These are phyloP conservation scores for Brachypteracias leptosomus DNA, from an alignment of 2,113 vertebrate species.

Conservation along the genomic window DNA sequence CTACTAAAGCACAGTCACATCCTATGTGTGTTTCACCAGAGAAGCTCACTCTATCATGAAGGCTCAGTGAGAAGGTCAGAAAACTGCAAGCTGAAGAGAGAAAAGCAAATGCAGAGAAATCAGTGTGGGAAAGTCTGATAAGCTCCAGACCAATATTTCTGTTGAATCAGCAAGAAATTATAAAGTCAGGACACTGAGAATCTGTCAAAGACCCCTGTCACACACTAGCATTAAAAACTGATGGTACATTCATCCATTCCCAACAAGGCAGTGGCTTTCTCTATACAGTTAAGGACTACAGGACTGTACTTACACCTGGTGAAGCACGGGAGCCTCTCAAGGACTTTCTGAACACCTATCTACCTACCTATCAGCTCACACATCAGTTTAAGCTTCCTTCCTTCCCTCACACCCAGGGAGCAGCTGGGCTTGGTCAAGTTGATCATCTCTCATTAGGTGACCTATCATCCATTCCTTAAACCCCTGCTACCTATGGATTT, in stretches of 20 bases:
- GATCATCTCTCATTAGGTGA: fast-evolving
- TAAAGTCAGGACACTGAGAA: not conserved
- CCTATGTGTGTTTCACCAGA: not conserved
- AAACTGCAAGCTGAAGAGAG: not conserved
- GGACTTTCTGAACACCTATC: not conserved
- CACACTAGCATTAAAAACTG: not conserved
- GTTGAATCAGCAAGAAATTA: not conserved
- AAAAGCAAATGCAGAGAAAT: not conserved
- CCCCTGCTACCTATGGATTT: not conserved
- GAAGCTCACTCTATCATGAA: not conserved
- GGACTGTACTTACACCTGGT: not conserved
- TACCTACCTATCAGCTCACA: not conserved
- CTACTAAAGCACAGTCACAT: not conserved
- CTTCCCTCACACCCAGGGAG: not conserved
- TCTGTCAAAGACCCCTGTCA: not conserved
- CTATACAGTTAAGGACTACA: not conserved
- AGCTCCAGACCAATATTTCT: not conserved
- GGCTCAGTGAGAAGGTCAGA: not conserved
- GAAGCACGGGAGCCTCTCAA: not conserved
- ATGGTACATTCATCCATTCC: not conserved
- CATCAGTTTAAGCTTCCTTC: not conserved
- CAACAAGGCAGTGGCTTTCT: fast-evolving
- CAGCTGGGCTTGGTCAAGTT: not conserved
- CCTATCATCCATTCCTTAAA: not conserved
- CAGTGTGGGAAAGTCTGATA: not conserved